Percentiles rank a stretch among this genome's conserved stretches.
Conservation (phyloP, 2,888 invertebrate genomes). For the Lepidonotus clava region DNA sequence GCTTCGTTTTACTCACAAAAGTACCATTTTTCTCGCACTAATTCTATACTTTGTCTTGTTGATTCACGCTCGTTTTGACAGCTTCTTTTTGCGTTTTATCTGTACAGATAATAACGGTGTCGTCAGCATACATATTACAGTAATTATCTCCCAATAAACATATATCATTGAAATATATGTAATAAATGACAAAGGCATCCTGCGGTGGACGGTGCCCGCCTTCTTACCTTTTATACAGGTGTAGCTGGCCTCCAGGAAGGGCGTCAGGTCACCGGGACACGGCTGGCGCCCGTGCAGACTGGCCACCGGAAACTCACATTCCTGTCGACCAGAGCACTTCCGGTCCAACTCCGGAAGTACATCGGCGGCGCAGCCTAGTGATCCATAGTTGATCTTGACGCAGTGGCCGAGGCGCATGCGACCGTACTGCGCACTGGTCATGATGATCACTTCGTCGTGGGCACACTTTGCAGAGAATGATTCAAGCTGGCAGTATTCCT, state of each 20-base stretch:
- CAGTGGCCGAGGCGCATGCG: constrained; percentile 62
- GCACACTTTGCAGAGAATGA: constrained; percentile 59
- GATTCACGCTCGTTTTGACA: too few species aligned
- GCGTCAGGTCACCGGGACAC: constrained; percentile 62
- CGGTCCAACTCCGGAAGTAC: constrained; percentile 61
- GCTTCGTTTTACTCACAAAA: too few species aligned
- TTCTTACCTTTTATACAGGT: constrained; percentile 61
- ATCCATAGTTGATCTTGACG: constrained; percentile 60
- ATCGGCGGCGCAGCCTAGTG: constrained; percentile 60
- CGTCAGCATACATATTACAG: too few species aligned
- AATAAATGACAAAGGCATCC: neutral
- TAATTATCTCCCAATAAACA: too few species aligned
- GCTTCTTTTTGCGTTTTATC: too few species aligned
- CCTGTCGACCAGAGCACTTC: constrained; percentile 61
- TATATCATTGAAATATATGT: neutral
- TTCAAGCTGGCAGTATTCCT: constrained; percentile 62
- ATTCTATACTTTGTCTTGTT: too few species aligned
- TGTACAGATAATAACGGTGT: too few species aligned
- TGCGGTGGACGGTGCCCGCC: too few species aligned
- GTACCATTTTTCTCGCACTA: too few species aligned
- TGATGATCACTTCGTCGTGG: constrained; percentile 58
- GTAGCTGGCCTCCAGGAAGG: constrained; percentile 60
- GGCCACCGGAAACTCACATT: constrained; percentile 61
- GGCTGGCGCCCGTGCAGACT: constrained; percentile 59
- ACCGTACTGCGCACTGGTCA: constrained; percentile 59